Evolutionary conservation across 2,113 vertebrate genomes (phyloP).

Genomic region (Arizona elegans): DNA sequence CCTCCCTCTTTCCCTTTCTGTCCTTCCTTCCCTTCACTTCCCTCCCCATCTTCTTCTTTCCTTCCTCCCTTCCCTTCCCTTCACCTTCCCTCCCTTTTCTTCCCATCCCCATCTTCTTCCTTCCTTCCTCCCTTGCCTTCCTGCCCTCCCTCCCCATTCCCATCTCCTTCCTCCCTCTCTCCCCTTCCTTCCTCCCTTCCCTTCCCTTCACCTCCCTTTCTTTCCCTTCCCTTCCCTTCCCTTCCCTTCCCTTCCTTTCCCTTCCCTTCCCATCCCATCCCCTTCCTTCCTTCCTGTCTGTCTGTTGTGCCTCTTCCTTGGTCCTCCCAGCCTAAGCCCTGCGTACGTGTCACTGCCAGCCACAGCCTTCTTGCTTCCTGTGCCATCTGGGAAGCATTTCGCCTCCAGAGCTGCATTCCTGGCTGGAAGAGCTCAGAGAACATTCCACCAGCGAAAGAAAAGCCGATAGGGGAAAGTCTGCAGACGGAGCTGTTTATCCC

Average conservation of each 20-base stretch:
- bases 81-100: too few relatives aligned
- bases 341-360: neutral
- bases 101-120: too few relatives aligned
- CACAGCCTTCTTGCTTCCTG: neutral
- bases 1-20: neutral
- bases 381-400: conserved; percentile 45
- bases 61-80: neutral
- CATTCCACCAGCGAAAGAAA: conserved; percentile 50
- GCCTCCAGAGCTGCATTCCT: conserved; percentile 56
- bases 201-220: too few relatives aligned
- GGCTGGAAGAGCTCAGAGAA: conserved; percentile 51
- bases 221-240: neutral
- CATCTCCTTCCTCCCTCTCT: too few relatives aligned
- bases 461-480: conserved; percentile 31
- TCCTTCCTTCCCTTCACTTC: too few relatives aligned
- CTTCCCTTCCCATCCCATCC: neutral
- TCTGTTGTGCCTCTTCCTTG: neutral
- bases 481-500: conserved; percentile 48
- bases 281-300: neutral
- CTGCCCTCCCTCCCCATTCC: neutral
- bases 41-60: neutral
- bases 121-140: neutral
- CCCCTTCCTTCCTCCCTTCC: neutral
- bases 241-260: neutral
- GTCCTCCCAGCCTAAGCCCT: neutral